These are phyloP conservation scores for Drosophila diplacantha DNA, from an alignment of 2,888 invertebrate genomes.

Conservation along the genomic window DNA sequence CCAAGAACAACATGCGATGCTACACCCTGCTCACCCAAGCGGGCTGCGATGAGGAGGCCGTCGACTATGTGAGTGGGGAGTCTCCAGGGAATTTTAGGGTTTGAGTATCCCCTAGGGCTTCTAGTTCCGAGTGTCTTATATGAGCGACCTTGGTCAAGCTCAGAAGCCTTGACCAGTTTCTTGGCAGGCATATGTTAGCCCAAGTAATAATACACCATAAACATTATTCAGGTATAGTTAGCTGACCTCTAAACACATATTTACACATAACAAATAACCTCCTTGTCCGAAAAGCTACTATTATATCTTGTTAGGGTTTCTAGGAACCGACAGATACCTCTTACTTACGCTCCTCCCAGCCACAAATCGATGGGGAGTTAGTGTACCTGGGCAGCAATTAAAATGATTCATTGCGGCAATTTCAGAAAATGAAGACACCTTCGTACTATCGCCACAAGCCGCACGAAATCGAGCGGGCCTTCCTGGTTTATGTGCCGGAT, in stretches of 20 bases:
- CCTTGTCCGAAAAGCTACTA: background rate
- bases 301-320: background rate
- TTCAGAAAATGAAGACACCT: conserved; percentile 89
- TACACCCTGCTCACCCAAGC: conserved; percentile 87
- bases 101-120: background rate
- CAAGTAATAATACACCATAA: conserved; percentile 4
- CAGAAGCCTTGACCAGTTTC: background rate
- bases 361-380: background rate
- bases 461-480: conserved; percentile 86
- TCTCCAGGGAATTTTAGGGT: background rate
- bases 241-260: conserved; percentile 3
- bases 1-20: conserved; percentile 87
- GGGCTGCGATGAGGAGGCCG: conserved; percentile 89
- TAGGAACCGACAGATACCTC: background rate
- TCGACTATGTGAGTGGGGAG: conserved; percentile 86
- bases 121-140: background rate
- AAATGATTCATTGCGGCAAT: conserved; percentile 44
- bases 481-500: conserved; percentile 85
- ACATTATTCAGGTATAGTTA: conserved; percentile 1
- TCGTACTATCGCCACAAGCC: conserved; percentile 87
- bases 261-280: conserved; percentile 6
- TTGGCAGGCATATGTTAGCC: conserved; percentile 1
- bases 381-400: conserved; percentile 34
- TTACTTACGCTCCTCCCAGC: background rate
- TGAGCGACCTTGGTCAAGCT: background rate